phyloP scores from a whole-genome alignment of 2,113 vertebrate genomes.

The Silurus asotus region DNA sequence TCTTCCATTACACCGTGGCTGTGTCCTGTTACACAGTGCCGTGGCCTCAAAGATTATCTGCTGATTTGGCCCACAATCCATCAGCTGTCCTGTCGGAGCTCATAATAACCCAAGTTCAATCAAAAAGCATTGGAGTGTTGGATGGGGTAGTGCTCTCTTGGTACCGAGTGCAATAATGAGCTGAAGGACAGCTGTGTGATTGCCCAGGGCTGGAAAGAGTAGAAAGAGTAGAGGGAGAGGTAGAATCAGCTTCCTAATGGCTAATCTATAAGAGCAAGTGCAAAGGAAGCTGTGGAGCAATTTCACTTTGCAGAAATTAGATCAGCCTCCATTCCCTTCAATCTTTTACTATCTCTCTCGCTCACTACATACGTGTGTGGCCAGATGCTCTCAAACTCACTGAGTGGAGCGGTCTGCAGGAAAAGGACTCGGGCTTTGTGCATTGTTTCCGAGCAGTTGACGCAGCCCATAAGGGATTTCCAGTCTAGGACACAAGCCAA shows the following conservation, averaged over 20 bases:
- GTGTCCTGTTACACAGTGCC: neutral
- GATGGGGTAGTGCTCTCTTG: slow-evolving; percentile 67
- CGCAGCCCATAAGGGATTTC: slow-evolving; percentile 58
- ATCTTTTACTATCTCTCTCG: neutral
- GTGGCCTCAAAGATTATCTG: neutral
- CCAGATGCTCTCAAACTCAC: neutral
- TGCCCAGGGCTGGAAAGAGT: slow-evolving; percentile 62
- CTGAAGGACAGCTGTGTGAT: slow-evolving; percentile 67
- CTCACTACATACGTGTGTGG: neutral
- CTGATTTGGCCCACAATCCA: slow-evolving; percentile 18
- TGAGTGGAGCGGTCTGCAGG: slow-evolving; percentile 12
- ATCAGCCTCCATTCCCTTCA: slow-evolving; percentile 56
- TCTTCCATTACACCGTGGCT: slow-evolving; percentile 20
- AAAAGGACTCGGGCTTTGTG: slow-evolving; percentile 18
- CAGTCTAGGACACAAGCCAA: slow-evolving; percentile 62
- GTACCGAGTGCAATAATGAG: slow-evolving; percentile 65
- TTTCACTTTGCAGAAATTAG: slow-evolving; percentile 68
- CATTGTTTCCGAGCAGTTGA: slow-evolving; percentile 63
- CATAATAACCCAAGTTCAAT: slow-evolving; percentile 21
- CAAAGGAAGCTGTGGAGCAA: slow-evolving; percentile 68
- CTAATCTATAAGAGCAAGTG: slow-evolving; percentile 71
- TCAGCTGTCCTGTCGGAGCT: neutral
- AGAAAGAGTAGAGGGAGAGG: slow-evolving; percentile 45
- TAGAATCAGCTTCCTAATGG: slow-evolving; percentile 76
- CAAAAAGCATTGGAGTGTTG: slow-evolving; percentile 58